Evolutionary conservation across 2,797 vertebrate genomes (phyloP).

Genomic region (Amblyopsis hoosieri): DNA sequence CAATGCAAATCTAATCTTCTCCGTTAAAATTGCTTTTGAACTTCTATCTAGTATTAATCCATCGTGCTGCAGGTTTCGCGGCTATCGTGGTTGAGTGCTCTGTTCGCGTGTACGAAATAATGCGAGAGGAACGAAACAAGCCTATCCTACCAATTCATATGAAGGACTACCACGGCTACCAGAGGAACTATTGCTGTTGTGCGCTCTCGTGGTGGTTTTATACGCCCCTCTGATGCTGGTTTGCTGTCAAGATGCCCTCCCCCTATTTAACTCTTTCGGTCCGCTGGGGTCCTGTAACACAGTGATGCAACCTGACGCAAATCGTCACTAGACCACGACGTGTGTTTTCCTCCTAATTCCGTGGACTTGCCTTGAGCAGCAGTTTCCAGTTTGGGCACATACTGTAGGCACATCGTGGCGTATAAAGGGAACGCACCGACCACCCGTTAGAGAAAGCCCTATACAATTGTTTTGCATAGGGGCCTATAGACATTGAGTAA

Average conservation of each 20-base stretch:
- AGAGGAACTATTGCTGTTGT: conserved; percentile 55
- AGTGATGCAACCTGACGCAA: conserved; percentile 2
- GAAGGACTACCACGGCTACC: not conserved
- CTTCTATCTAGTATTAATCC: conserved; percentile 32
- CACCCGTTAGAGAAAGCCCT: no score
- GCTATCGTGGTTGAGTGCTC: conserved; percentile 6
- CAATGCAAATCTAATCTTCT: conserved; percentile 1
- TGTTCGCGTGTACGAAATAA: conserved; percentile 24
- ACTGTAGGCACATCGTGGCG: no score
- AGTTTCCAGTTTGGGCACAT: no score
- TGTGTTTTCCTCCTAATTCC: no score
- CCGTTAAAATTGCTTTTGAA: conserved; percentile 14
- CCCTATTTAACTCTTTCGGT: conserved; percentile 76
- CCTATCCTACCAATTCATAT: conserved; percentile 4
- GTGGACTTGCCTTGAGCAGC: no score
- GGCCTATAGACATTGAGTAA: no score
- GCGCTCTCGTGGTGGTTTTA: conserved; percentile 73
- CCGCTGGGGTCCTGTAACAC: not conserved
- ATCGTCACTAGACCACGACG: no score
- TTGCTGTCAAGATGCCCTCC: conserved; percentile 69
- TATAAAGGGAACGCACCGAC: no score
- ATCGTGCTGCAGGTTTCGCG: conserved; percentile 27
- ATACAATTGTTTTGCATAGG: no score
- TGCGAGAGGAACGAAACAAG: conserved; percentile 30
- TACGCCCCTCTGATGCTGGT: conserved; percentile 67